Evolutionary conservation across 2,888 invertebrate genomes (phyloP).

Genomic region (Gerris lacustris): DNA sequence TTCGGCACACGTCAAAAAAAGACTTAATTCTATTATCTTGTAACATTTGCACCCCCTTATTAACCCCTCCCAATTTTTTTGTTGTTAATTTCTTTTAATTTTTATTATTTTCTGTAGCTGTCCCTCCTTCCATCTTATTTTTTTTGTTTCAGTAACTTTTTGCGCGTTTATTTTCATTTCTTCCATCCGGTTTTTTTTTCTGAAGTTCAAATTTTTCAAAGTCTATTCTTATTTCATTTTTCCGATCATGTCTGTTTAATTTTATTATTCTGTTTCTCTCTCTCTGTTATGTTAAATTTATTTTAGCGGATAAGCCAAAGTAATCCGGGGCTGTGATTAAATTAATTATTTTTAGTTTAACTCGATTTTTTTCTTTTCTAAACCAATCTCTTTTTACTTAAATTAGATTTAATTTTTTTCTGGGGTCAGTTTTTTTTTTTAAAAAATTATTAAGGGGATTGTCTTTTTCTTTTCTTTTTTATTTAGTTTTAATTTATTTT

Average conservation of each 20-base stretch:
- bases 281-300: background rate
- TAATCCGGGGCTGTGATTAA: constrained; percentile 1
- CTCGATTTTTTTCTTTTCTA: too few species aligned
- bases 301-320: background rate
- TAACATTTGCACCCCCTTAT: constrained; percentile 10
- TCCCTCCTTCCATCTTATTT: background rate
- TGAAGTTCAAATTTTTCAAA: too few species aligned
- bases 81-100: constrained; percentile 3
- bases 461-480: too few species aligned
- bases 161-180: background rate
- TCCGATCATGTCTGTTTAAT: background rate
- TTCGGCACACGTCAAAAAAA: constrained; percentile 25
- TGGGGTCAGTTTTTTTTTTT: too few species aligned
- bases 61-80: background rate
- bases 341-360: background rate
- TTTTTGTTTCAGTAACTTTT: background rate
- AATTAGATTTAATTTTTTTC: too few species aligned
- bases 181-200: background rate
- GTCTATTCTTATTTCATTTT: background rate
- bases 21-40: constrained; percentile 13
- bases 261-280: background rate
- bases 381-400: too few species aligned
- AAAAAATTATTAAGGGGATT: too few species aligned
- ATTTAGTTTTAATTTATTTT: too few species aligned
- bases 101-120: background rate